A percentile compares a stretch with the other conserved stretches of the same genome.
Evolutionary conservation across 2,113 vertebrate genomes (phyloP).

Genomic region (Xenopus borealis): DNA sequence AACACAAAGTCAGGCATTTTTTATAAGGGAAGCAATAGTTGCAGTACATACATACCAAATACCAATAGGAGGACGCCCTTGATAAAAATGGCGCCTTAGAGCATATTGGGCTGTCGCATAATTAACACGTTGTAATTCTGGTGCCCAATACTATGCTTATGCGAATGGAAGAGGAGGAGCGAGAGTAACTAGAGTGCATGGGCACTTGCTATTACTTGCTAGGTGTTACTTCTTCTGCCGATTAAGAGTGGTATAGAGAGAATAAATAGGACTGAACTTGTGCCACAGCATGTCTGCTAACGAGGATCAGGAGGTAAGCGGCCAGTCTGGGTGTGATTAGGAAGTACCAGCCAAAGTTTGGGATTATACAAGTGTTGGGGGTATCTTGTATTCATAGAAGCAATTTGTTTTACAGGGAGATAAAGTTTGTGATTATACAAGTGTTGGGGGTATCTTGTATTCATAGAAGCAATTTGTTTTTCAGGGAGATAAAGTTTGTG

Average conservation of each 20-base stretch:
- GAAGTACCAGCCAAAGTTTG: too few relatives aligned
- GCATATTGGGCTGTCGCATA: neutral
- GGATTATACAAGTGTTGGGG: too few relatives aligned
- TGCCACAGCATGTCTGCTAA: slow-evolving; percentile 77
- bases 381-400: too few relatives aligned
- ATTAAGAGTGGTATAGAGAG: neutral
- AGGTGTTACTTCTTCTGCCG: neutral
- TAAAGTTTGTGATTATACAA: too few relatives aligned
- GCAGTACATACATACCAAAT: too few relatives aligned
- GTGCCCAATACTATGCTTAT: neutral
- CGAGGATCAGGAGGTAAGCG: slow-evolving; percentile 90
- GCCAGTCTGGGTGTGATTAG: too few relatives aligned
- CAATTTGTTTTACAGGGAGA: too few relatives aligned
- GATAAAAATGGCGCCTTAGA: slow-evolving; percentile 4
- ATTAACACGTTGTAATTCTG: neutral
- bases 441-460: too few relatives aligned
- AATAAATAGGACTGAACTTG: neutral
- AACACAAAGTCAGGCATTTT: slow-evolving; percentile 1
- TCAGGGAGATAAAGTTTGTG: too few relatives aligned
- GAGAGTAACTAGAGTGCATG: too few relatives aligned
- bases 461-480: too few relatives aligned
- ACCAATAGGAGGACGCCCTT: neutral
- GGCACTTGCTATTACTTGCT: neutral
- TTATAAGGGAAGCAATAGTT: neutral
- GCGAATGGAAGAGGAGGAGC: too few relatives aligned